A percentile compares a stretch with the other conserved stretches of the same genome.
Evolutionary conservation across 23 tunicate species (phyloP).

Genomic region (Halocynthia roretzi): DNA sequence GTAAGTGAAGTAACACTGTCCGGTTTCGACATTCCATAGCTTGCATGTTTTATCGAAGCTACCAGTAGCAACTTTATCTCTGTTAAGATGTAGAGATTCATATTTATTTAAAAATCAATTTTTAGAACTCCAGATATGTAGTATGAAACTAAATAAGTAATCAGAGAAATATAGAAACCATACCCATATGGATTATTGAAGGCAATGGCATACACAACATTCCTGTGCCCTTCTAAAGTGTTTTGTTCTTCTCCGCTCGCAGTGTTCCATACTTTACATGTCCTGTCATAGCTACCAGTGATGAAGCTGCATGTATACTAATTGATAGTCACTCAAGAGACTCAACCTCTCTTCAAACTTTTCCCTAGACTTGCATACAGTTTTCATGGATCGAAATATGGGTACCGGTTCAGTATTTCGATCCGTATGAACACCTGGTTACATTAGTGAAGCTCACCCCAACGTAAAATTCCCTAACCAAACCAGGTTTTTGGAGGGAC

Average conservation of each 20-base stretch:
- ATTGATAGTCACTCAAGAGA: too few species aligned
- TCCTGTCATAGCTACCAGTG: constrained; percentile 98
- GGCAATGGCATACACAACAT: constrained; percentile 96
- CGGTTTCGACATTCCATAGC: constrained; percentile 89
- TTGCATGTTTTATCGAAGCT: constrained; percentile 99
- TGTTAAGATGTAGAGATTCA: constrained; percentile 2
- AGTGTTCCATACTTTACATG: constrained; percentile 98
- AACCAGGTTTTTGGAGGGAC: too few species aligned
- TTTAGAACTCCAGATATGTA: neutral
- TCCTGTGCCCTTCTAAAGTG: constrained; percentile 92
- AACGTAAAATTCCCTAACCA: too few species aligned
- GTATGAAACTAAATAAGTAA: neutral
- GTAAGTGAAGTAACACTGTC: constrained; percentile 80
- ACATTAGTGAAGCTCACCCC: too few species aligned
- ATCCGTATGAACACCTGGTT: too few species aligned
- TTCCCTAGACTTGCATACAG: too few species aligned
- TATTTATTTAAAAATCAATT: neutral
- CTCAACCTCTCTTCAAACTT: too few species aligned
- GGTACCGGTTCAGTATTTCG: too few species aligned
- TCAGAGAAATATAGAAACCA: neutral
- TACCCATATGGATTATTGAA: constrained; percentile 98
- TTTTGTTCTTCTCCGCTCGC: constrained; percentile 79
- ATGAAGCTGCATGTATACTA: constrained; percentile 40
- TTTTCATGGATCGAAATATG: too few species aligned
- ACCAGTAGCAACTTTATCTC: constrained; percentile 90